Base-by-base conservation (phyloP, 1,140 invertebrate genomes). In the Augochlora pura region DNA sequence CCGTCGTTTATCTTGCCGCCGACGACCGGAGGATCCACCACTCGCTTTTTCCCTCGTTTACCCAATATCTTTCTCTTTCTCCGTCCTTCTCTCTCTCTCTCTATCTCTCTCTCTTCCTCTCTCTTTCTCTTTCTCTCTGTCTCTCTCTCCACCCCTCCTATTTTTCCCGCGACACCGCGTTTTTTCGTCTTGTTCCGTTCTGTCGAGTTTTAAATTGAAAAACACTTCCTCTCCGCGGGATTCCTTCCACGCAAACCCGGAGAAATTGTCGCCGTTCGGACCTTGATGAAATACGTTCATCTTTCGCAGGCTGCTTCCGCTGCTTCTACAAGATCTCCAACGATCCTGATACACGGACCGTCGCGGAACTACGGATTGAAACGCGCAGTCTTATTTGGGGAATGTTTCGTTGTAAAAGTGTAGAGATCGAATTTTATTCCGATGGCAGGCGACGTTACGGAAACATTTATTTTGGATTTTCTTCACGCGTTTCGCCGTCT, bases 1-100 rank as follows among this genome's bases (percentile, higher is more conserved):
- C 80, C 81, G 87, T 90, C 88, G 90, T 90, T 91, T 90, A 89
- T 91, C 90, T 91, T 90, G 79, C 86, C 74, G 77, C 73, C 86
- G 87, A 86, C 87, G 83, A 89, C 85, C 86, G 71, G 74, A 84
- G 65, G 79, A 86, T 90, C 77, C 80, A 27, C 62, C 73, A 65
- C 65, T 77, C 81, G 69, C 79, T 86, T 77, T 80, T 86, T 80
- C 59, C 16, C 70, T 67, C 76, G 42, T 80, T 63, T 73, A 69
- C 68, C 46, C 74, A 9, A 5, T 49, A 27, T 49, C 63, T 49
- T 12, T 67, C 39, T 68, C 65, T 39, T 23, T 25, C 64, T 70
- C n/a, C n/a, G 38, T 10, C 1, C 1, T 68, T 49, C 39, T 27
- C 25, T 16, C 14, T 18, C 14, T 21, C 59, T 12, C 18, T n/a